Conservation (phyloP, 2,888 invertebrate genomes). For the Trichopoda pennipes region DNA sequence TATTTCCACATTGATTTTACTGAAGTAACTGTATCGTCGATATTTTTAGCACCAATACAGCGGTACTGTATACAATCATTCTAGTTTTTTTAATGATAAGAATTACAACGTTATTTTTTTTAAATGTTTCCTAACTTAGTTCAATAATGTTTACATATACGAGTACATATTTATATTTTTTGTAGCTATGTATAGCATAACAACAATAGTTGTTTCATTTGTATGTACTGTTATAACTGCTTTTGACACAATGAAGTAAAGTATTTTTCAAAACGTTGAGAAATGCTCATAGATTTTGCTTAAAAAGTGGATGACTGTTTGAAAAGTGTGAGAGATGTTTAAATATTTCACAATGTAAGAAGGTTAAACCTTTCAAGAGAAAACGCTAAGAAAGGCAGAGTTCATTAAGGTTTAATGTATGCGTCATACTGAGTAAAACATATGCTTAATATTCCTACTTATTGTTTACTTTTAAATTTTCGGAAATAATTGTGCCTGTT, state of each 20-base stretch:
- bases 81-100: too few species aligned
- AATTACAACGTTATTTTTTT: too few species aligned
- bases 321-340: slow-evolving; percentile 45
- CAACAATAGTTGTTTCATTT: too few species aligned
- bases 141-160: too few species aligned
- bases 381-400: slow-evolving; percentile 39
- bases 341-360: slow-evolving; percentile 53
- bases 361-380: slow-evolving; percentile 46
- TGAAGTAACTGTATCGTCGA: too few species aligned
- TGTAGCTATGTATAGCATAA: too few species aligned
- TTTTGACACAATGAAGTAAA: slow-evolving; percentile 3
- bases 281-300: slow-evolving; percentile 45
- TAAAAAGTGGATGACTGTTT: slow-evolving; percentile 27
- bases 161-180: too few species aligned
- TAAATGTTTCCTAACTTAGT: too few species aligned
- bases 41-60: too few species aligned
- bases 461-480: slow-evolving; percentile 17
- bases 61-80: too few species aligned
- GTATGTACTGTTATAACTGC: too few species aligned
- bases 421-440: slow-evolving; percentile 39
- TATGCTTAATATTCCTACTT: slow-evolving; percentile 42
- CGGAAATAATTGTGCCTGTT: slow-evolving; percentile 5
- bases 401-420: slow-evolving; percentile 57
- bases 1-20: too few species aligned
- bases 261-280: slow-evolving; percentile 45